These are phyloP conservation scores for Vanessa atalanta DNA, from an alignment of 1,140 invertebrate species.

Conservation along the genomic window DNA sequence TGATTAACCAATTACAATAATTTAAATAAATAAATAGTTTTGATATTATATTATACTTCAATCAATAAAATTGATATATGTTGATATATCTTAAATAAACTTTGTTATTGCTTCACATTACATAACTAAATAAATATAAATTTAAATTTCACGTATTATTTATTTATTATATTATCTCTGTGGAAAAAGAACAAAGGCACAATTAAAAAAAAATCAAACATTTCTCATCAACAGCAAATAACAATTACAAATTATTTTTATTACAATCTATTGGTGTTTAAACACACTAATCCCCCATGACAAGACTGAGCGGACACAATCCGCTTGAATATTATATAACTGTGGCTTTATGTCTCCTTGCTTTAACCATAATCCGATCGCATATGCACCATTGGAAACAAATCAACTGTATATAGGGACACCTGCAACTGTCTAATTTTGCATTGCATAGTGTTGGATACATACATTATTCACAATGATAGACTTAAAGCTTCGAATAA, in stretches of 20 bases:
- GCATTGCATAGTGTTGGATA: not conserved
- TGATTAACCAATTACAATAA: too few relatives aligned
- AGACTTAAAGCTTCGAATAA: not conserved
- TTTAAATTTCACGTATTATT: too few relatives aligned
- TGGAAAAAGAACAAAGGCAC: too few relatives aligned
- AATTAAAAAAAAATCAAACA: too few relatives aligned
- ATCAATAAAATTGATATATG: too few relatives aligned
- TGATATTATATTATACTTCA: too few relatives aligned
- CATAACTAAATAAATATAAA: too few relatives aligned
- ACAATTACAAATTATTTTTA: not conserved
- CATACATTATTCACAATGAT: not conserved
- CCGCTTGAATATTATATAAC: constrained; percentile 17
- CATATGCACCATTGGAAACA: constrained; percentile 42
- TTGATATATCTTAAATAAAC: too few relatives aligned
- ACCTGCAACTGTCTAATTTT: constrained; percentile 4
- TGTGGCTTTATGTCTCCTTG: constrained; percentile 19
- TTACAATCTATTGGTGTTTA: constrained; percentile 7
- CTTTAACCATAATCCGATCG: constrained; percentile 32
- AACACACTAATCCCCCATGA: constrained; percentile 15
- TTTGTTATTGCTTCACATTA: too few relatives aligned
- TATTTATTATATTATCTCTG: too few relatives aligned
- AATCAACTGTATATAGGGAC: constrained; percentile 38
- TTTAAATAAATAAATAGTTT: too few relatives aligned
- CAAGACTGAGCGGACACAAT: constrained; percentile 12
- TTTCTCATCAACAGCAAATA: not conserved